A percentile compares a stretch with the other conserved stretches of the same genome.
Conservation (phyloP, 2,797 vertebrate genomes). For the Knipowitschia caucasica region DNA sequence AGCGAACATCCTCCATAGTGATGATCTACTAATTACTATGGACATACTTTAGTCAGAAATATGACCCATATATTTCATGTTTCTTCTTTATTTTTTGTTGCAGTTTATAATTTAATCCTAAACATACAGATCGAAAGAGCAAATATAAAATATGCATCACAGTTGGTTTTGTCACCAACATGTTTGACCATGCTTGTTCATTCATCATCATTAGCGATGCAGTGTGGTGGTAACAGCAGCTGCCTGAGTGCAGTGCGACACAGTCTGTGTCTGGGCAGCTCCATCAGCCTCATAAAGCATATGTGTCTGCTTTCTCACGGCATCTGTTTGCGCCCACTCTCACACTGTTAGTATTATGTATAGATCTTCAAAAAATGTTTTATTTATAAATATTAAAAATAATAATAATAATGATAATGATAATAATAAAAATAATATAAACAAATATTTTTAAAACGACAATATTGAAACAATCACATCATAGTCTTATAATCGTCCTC, state of each 20-base stretch:
- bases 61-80: too few species aligned
- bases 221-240: slow-evolving; percentile 55
- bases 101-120: background rate
- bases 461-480: too few species aligned
- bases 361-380: background rate
- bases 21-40: too few species aligned
- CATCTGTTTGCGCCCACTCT: slow-evolving; percentile 57
- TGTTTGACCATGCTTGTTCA: slow-evolving; percentile 35
- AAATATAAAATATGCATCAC: background rate
- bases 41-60: too few species aligned
- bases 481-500: too few species aligned
- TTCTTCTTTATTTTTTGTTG: background rate
- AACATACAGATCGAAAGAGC: background rate
- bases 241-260: slow-evolving; percentile 46
- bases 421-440: too few species aligned
- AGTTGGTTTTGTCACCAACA: background rate
- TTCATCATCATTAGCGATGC: slow-evolving; percentile 70
- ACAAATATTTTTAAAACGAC: too few species aligned
- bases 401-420: too few species aligned
- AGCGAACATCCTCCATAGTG: too few species aligned
- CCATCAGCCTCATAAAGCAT: slow-evolving; percentile 47
- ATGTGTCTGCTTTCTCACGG: slow-evolving; percentile 58
- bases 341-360: slow-evolving; percentile 16
- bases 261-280: slow-evolving; percentile 46
- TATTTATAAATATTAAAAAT: background rate